Base-by-base conservation (phyloP, 2,797 vertebrate genomes). In the Manis javanica region DNA sequence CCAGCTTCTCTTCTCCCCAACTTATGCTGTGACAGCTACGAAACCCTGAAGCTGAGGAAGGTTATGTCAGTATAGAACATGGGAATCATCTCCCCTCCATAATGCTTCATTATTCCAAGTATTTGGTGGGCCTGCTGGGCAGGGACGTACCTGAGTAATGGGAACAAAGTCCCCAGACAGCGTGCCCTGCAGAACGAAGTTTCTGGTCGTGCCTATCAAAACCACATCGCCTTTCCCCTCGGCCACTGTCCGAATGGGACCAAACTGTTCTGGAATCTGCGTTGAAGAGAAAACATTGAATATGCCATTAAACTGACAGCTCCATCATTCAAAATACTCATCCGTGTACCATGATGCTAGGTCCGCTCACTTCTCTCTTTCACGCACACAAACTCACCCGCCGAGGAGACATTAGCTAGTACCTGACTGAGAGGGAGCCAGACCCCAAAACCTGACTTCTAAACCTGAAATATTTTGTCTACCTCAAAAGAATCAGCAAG, bases 151-250 rank as follows among this genome's bases (percentile, higher is more conserved):
- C 99, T 99, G 99, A 90, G 99, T 99, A 86, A 99, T 99, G 39
- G 99, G 98, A 3, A 98, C 98, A 61, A 99, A 99, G 31, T 99
- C 99, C 91, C 99, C 99, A 1, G 99, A 98, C 83, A 99, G 98
- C 0, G 99, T 99, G 85, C 99, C 99, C 93, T 99, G 99, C 16
- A 99, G 98, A 72, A 99, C 99, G 3, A 99, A 99, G 98, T 99
- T 99, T 98, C 99, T 99, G 16, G 99, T 99, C 23, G 99, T 99
- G 90, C 99, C 99, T 75, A 99, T 99, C 94, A 99, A 98, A 81
- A 99, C 99, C 21, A 98, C 98, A 0, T 99, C 99, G 4, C 99
- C 99, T 97, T 99, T 99, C 71, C 99, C 99, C 94, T 99, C 99
- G 7, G 99, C 99, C 84, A 99, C 99, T 11, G 99, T 99, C 96